A percentile compares a stretch with the other conserved stretches of the same genome.
phyloP scores from a whole-genome alignment of 2,113 vertebrate genomes.

The Thermophis baileyi region DNA sequence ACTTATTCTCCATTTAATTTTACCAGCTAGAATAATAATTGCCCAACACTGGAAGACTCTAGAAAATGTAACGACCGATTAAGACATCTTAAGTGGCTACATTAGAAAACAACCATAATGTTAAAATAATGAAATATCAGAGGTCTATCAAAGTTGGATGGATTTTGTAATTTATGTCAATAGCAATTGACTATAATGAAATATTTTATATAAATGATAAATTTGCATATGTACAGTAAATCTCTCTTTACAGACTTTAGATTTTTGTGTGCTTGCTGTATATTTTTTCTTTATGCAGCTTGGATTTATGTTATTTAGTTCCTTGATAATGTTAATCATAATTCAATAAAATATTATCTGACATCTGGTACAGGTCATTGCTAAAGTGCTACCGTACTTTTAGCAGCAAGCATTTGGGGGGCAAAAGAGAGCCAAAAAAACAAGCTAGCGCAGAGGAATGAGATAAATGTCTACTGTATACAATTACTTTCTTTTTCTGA shows the following conservation, averaged over 20 bases:
- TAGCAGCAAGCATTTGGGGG: neutral
- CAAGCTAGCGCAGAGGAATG: neutral
- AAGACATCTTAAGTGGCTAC: neutral
- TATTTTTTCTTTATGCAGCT: neutral
- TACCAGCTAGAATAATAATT: neutral
- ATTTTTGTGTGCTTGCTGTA: neutral
- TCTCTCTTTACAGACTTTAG: neutral
- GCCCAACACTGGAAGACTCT: neutral
- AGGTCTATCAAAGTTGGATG: neutral
- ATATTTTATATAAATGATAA: neutral
- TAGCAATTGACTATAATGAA: neutral
- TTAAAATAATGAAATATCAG: neutral
- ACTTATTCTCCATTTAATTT: neutral
- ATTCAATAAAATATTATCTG: neutral
- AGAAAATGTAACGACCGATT: neutral
- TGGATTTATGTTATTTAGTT: neutral
- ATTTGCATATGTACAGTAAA: neutral
- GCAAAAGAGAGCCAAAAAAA: neutral
- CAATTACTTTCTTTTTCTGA: neutral
- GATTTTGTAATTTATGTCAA: neutral
- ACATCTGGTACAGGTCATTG: neutral
- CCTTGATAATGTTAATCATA: neutral
- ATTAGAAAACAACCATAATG: neutral
- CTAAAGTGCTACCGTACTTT: neutral
- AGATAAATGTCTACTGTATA: neutral